Percentiles rank a stretch among this genome's conserved stretches.
Evolutionary conservation across 2,888 invertebrate genomes (phyloP).

Genomic region (Eupithecia vulgata): DNA sequence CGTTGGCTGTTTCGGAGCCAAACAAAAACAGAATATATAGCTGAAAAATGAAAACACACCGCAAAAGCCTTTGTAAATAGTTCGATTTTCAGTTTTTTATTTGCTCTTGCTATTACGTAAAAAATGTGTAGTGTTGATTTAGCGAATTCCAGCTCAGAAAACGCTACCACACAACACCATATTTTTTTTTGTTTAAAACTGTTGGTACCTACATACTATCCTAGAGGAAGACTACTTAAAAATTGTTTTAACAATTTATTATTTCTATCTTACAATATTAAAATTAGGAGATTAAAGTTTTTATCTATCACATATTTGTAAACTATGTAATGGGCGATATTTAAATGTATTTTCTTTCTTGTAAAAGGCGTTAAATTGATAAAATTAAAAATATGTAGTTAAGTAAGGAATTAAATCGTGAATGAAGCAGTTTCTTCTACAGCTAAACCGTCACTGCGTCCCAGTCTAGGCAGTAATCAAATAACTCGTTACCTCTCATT

Average conservation of each 20-base stretch:
- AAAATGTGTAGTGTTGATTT: neutral
- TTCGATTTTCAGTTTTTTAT: neutral
- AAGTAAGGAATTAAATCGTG: neutral
- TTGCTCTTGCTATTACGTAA: too few species aligned
- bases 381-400: neutral
- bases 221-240: too few species aligned
- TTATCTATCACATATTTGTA: too few species aligned
- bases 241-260: too few species aligned
- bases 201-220: too few species aligned
- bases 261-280: too few species aligned
- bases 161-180: too few species aligned
- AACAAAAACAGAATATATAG: neutral
- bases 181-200: too few species aligned
- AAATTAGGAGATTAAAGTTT: too few species aligned
- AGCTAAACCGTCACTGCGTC: conserved; percentile 29
- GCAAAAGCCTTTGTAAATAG: neutral
- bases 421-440: conserved; percentile 3
- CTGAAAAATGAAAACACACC: neutral
- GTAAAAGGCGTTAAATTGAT: neutral
- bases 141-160: neutral
- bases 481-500: conserved; percentile 47
- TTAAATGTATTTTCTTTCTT: neutral
- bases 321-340: too few species aligned
- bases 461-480: conserved; percentile 45
- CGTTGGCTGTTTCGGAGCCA: neutral